Evolutionary conservation across 92 coral and sea anemone species (phyloP), one percentile per base, ranked within the genome.

Genomic region (Porites rus): DNA sequence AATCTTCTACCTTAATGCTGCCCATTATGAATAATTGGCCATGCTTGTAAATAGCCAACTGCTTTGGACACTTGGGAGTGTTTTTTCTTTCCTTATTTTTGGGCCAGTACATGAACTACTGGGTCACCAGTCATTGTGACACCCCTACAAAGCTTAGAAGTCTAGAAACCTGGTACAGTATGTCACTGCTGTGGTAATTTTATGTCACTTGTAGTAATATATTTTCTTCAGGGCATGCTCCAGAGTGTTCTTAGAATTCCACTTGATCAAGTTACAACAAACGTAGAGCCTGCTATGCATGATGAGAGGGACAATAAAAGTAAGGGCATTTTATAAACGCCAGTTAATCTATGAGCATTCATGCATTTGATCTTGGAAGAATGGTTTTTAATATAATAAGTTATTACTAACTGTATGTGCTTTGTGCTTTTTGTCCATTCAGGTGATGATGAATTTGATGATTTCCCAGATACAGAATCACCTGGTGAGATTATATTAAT

Each of bases 401-500:
- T 73, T 1, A 21, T 5, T 54, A 1, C 8, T 17, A 5, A 2
- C 7, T 19, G 1, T 1, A 12, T 52, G 19, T 5, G 8, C 38
- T 5, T 13, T 28, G 9, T 1, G 17, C 65, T 22, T 65, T 65
- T 3, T 52, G 2, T 79, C 3, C 18, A 56, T 16, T 51, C 69
- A 52, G 75, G 77, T 61, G 95, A 86, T 88, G 99, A 97, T 64
- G 99, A 97, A 53, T 97, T 97, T 89, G 99, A 97, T 80, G 99
- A 97, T 83, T 92, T 93, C 72, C 88, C 88, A 46, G 87, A 83
- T 63, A 78, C 88, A 46, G 87, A 83, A 7, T 20, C 80, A 51
- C 79, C 84, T 20, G 84, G 90, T 78, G 56, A 86, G 84, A 56
- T 18, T n/a, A n/a, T 2, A 67, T n/a, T 67, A 25, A 4, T 6